Percentiles rank a stretch among this genome's conserved stretches.
Conservation (phyloP, 2,797 vertebrate genomes). For the Apodemus agrarius region DNA sequence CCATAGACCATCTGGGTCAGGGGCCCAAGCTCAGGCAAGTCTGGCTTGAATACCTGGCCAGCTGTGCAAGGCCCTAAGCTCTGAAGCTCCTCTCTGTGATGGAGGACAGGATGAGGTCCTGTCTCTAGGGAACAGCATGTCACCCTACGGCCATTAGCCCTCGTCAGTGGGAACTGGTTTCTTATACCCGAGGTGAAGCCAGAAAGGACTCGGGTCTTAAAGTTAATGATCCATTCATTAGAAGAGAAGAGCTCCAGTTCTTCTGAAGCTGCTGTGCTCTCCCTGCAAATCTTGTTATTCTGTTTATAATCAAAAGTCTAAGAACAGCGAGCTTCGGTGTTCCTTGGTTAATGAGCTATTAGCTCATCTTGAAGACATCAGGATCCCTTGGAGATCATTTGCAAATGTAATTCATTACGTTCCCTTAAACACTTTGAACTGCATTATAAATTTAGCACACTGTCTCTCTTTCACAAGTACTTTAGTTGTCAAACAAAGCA, state of each 20-base stretch:
- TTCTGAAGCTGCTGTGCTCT: not conserved
- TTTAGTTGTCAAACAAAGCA: slow-evolving; percentile 52
- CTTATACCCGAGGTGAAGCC: not conserved
- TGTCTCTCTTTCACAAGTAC: slow-evolving; percentile 40
- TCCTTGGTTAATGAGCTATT: slow-evolving; percentile 60
- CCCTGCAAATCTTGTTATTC: slow-evolving; percentile 52
- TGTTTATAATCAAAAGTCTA: slow-evolving; percentile 54
- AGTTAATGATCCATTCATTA: slow-evolving; percentile 66
- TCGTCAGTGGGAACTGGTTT: not conserved
- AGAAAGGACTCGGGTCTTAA: slow-evolving; percentile 53
- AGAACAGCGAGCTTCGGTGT: slow-evolving; percentile 41
- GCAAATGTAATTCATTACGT: slow-evolving; percentile 68
- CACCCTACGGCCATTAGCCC: not conserved
- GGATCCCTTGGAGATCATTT: slow-evolving; percentile 58
- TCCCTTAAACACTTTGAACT: slow-evolving; percentile 64
- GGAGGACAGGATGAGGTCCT: not conserved
- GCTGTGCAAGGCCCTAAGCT: not conserved
- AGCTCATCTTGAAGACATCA: slow-evolving; percentile 11
- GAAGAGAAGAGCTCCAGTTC: slow-evolving; percentile 53
- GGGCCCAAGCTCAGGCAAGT: not conserved
- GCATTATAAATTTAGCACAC: slow-evolving; percentile 62
- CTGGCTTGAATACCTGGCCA: not conserved
- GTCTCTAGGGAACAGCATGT: not conserved
- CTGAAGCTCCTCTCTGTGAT: not conserved
- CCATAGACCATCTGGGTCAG: not conserved